These are phyloP conservation scores for Xylota sylvarum DNA, from an alignment of 2,888 invertebrate genomes.

Conservation along the genomic window DNA sequence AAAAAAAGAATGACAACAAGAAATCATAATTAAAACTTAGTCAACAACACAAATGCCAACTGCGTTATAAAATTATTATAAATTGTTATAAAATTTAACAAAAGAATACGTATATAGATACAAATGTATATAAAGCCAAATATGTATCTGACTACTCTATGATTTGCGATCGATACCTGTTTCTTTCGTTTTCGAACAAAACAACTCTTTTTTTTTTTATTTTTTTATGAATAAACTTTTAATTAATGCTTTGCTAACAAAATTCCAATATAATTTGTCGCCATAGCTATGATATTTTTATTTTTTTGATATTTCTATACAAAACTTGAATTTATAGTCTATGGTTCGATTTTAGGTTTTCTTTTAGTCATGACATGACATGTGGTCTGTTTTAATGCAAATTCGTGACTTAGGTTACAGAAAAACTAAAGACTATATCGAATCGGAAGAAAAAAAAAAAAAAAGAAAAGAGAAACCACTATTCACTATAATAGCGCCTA, in stretches of 20 bases:
- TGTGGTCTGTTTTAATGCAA: constrained; percentile 25
- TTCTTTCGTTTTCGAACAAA: constrained; percentile 9
- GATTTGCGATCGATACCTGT: constrained; percentile 13
- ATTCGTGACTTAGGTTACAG: constrained; percentile 24
- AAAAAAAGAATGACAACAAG: background rate
- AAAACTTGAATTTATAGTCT: constrained; percentile 17
- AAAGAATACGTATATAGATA: background rate
- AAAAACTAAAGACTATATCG: background rate
- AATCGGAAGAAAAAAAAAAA: background rate
- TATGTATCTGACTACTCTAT: background rate
- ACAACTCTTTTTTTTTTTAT: background rate
- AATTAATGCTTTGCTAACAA: background rate
- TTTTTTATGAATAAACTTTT: constrained; percentile 16
- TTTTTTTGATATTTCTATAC: background rate
- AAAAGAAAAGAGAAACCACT: constrained; percentile 10
- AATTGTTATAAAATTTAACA: no score
- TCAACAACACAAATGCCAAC: constrained; percentile 18
- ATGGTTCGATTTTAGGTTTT: background rate
- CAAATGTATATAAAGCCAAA: background rate
- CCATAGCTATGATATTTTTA: background rate
- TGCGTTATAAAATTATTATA: constrained; percentile 5
- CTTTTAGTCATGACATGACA: constrained; percentile 6
- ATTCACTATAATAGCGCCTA: background rate
- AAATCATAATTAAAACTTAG: constrained; percentile 15
- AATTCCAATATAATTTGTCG: constrained; percentile 31